Percentiles rank a stretch among this genome's conserved stretches.
Conservation (phyloP, 2,797 vertebrate species). For the Manis pentadactyla region DNA sequence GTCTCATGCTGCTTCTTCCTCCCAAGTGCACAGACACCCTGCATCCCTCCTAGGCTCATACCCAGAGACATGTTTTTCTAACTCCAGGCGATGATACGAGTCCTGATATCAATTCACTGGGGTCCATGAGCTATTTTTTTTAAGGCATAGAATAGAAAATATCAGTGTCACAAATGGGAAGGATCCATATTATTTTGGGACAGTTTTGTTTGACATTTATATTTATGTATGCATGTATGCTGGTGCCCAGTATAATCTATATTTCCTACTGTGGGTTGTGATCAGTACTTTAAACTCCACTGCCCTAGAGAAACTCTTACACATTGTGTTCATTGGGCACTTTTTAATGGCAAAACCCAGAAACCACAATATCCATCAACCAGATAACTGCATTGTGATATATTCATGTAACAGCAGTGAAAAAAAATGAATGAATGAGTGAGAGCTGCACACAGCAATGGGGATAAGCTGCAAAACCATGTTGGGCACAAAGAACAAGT, state of each 20-base stretch:
- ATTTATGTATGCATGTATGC: neutral
- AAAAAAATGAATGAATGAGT: neutral
- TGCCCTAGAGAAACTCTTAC: neutral
- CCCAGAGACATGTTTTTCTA: neutral
- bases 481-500: neutral
- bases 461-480: neutral
- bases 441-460: neutral
- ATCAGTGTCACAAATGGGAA: neutral
- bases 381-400: neutral
- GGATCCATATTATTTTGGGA: neutral
- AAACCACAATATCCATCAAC: neutral
- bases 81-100: neutral
- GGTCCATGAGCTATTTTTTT: neutral
- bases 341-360: neutral
- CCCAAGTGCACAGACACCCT: neutral
- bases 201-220: neutral
- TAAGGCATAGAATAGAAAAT: neutral
- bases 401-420: neutral
- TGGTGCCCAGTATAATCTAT: neutral
- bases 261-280: neutral
- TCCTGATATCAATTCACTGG: neutral
- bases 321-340: neutral
- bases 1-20: neutral
- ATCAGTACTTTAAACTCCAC: neutral
- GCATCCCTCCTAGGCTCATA: neutral